Base-by-base conservation (phyloP, 1,140 invertebrate genomes). In the Psix sp. region DNA sequence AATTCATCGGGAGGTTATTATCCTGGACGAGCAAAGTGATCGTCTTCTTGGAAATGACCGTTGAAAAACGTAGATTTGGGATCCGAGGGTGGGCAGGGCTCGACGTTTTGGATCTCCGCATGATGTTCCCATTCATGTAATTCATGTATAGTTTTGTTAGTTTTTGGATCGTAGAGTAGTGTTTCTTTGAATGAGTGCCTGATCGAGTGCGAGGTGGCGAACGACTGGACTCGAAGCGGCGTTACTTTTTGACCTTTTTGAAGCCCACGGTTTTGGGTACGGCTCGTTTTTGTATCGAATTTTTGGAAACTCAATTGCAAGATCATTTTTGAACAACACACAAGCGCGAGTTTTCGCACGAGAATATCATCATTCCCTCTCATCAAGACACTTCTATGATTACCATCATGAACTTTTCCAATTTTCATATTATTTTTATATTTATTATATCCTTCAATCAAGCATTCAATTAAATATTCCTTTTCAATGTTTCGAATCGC, bases 401-500 rank as follows among this genome's bases (percentile, higher is more conserved):
- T 24, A 70, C 48, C 66, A 60, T 29, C 18, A 60, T 51, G 15
- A 33, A 66, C 17, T 21, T 48, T 35, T 65, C 43, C 54, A 31
- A 15, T 38, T 39, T 9, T 60, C 65, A 40, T 56, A 11, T 70
- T 29, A 29, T 60, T 46, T 67, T 13, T 57, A 35, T 16, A 36
- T 42, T 68, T 49, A 3, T 20, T 60, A 43, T 52, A 20, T 57
- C 67, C 29, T 10, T 1, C 26, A 7, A 7, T 48, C 35, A 35
- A 79, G 76, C 77, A 83, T 83, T 81, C 76, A 82, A 81, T 80
- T 84, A 80, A 79, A 76, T 73, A 79, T 71, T 68, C 80, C 77
- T 76, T 35, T 80, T 77, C 40, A 60, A 80, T 76, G 80, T 80
- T 78, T 76, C 80, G 79, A 74, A 77, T 77, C 80, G 77, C 72